Evolutionary conservation across 1,140 invertebrate species (phyloP).

Genomic region (Notospermus geniculatus): DNA sequence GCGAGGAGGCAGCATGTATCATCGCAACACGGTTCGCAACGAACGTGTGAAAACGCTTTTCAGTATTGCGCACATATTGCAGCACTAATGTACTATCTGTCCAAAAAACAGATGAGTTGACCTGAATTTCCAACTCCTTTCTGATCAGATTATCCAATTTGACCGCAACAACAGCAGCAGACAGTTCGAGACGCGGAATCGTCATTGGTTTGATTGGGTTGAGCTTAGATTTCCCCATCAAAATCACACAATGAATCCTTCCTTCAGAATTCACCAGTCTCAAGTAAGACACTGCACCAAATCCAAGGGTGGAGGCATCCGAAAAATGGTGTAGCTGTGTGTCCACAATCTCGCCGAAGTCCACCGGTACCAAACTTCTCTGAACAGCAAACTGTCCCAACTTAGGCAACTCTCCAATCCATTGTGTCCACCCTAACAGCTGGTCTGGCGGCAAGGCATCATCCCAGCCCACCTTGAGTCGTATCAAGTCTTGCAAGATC

Average conservation of each 20-base stretch:
- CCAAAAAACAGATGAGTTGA: slow-evolving; percentile 8
- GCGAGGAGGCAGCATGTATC: slow-evolving; percentile 9
- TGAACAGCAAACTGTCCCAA: background rate
- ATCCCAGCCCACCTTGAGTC: slow-evolving; percentile 17
- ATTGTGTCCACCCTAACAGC: background rate
- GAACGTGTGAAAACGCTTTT: slow-evolving; percentile 4
- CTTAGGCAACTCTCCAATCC: slow-evolving; percentile 11
- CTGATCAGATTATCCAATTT: slow-evolving; percentile 6
- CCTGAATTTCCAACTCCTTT: background rate
- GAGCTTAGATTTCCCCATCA: slow-evolving; percentile 11
- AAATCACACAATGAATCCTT: background rate
- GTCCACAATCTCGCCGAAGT: background rate
- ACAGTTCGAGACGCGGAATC: slow-evolving; percentile 13
- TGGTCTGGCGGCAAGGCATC: slow-evolving; percentile 9
- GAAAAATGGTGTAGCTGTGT: slow-evolving; percentile 12
- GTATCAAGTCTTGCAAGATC: slow-evolving; percentile 17
- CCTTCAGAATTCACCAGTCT: slow-evolving; percentile 3
- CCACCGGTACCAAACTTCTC: slow-evolving; percentile 8
- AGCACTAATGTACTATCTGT: no score
- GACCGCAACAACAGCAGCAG: slow-evolving; percentile 4
- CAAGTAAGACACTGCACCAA: slow-evolving; percentile 11
- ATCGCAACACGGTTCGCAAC: slow-evolving; percentile 18
- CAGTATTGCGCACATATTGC: slow-evolving; percentile 6
- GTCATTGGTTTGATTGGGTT: slow-evolving; percentile 11
- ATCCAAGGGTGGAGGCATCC: slow-evolving; percentile 2